Base-by-base conservation (phyloP, 1,140 invertebrate species). In the Aricia agestis region DNA sequence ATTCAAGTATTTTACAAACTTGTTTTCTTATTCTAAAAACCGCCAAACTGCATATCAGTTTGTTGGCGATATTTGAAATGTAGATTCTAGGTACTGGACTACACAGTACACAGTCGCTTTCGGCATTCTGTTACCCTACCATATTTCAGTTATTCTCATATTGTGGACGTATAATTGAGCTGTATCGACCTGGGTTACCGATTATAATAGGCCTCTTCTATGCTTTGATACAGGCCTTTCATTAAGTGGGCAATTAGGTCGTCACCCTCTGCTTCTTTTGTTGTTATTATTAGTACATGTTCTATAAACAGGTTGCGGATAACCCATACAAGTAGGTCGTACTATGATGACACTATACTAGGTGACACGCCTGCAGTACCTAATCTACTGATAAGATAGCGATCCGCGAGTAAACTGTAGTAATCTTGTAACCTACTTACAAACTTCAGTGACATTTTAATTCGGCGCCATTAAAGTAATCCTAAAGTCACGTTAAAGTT, bases 301-400 rank as follows among this genome's bases (percentile, higher is more conserved):
- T 52, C 45, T 52, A 52, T 13, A 52, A 52, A 52, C 45, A 45
- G 19, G n/a, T 58, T 57, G 57, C 57, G 42, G 45, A 65, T 32
- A n/a, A 68, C 52, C 25, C 19, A 31, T 42, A 68, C 45, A 32
- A 68, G 52, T 17, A 42, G 19, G 67, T 68, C 58, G 58, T 42
- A 19, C 67, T 58, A 66, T 66, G 45, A 15, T 19, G 45, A 52
- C 45, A 52, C 11, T 52, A 52, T 52, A n/a, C n/a, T 68, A 58
- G 67, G 52, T 58, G 45, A 67, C 42, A 45, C 42, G 19, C 9
- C 17, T 18, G 18, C 32, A 42, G 19, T 36, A 36, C 36, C 45
- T 52, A 68, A 31, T 57, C 31, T 45, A 52, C 66, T 68, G 67
- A 68, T 68, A 58, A 68, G 67, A 68, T 25, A 68, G 57, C 19